Evolutionary conservation across 1,140 invertebrate genomes (phyloP), one percentile per base, ranked within the genome.

Genomic region (Zelostemma sp.): DNA sequence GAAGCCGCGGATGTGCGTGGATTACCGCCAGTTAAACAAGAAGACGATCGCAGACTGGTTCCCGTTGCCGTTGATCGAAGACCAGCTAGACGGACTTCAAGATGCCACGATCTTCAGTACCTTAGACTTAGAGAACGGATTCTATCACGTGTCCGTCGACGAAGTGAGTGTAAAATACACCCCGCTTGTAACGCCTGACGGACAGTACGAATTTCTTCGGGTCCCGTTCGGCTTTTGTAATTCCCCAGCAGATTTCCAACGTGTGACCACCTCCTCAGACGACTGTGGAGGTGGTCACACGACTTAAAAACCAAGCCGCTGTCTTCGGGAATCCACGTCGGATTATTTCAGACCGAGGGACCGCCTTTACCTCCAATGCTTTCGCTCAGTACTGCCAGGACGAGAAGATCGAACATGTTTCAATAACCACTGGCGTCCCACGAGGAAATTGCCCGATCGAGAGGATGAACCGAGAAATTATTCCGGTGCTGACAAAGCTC

Each of bases 21-120:
- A n/a, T n/a, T n/a, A n/a, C n/a, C n/a, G n/a, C n/a, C n/a, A n/a
- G n/a, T n/a, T 87, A 0, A 88, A 88, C 64, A 31, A 48, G 0
- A 57, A 79, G 4, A 86, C 80, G 0, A 58, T 59, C 1, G 66
- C 73, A 53, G 83, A 87, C 38, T 47, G 59, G 17, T 88, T 75
- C 66, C 87, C 85, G 0, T 51, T 88, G 16, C 86, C 86, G 0
- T 48, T 77, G 1, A 86, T 88, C n/a, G 81, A 87, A n/a, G 83
- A 87, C 14, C 68, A 65, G 9, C n/a, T 38, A 18, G 14, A 16
- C 6, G 6, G 2, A 19, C 28, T 53, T 19, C 38, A 38, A 53
- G 4, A 59, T n/a, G 47, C 60, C 45, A 51, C 46, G 35, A 69
- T 65, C 50, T 78, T 77, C 62, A 50, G 48, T 2, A 45, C 35